phyloP scores from a whole-genome alignment of 2,888 invertebrate genomes.

The Phyllotreta cruciferae region DNA sequence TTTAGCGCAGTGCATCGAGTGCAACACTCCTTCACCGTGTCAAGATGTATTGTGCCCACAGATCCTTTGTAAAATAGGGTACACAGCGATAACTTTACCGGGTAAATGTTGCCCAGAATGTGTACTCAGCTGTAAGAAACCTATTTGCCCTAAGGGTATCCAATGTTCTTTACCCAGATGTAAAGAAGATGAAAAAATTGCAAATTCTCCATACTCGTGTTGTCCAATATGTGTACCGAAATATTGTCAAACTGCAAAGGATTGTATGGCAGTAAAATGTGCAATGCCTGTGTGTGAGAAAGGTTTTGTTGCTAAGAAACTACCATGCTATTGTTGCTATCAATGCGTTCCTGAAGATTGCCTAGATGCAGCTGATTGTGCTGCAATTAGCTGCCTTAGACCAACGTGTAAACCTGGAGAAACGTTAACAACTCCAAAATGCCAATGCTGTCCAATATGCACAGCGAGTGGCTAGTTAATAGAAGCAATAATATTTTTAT shows the following conservation, averaged over 20 bases:
- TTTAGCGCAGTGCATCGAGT: too few species aligned
- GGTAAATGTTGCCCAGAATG: conserved; percentile 2
- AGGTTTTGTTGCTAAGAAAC: conserved; percentile 7
- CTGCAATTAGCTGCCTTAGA: not conserved
- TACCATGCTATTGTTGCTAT: conserved; percentile 18
- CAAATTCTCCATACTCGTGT: conserved; percentile 1
- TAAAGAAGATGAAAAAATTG: too few species aligned
- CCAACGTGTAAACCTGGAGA: conserved; percentile 16
- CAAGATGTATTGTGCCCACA: not conserved
- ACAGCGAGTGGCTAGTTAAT: too few species aligned
- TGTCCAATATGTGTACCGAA: conserved; percentile 5
- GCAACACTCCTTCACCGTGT: too few species aligned
- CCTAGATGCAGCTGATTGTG: conserved; percentile 6
- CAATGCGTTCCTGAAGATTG: conserved; percentile 16
- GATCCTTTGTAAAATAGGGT: not conserved
- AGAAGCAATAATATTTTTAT: too few species aligned
- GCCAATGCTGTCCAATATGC: conserved; percentile 16
- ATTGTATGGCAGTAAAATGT: not conserved
- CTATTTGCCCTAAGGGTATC: too few species aligned
- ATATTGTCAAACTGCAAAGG: conserved; percentile 1
- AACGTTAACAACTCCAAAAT: not conserved
- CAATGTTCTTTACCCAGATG: too few species aligned
- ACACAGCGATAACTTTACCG: not conserved
- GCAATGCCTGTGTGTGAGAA: not conserved
- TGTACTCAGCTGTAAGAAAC: not conserved